These are phyloP conservation scores for Troides aeacus DNA, from an alignment of 2,888 invertebrate species.

Conservation along the genomic window DNA sequence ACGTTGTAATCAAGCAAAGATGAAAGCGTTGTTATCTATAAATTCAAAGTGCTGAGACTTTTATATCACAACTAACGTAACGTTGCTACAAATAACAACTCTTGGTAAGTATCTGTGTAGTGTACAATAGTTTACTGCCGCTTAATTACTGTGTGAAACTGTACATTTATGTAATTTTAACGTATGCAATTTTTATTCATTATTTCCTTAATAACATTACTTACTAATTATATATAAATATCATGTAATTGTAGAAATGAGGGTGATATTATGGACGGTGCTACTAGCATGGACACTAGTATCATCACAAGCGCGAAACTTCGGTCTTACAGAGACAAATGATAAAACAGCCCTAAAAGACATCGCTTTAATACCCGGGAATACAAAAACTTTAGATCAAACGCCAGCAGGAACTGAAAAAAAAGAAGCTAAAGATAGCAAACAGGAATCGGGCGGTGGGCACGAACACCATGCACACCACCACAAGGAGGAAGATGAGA, in stretches of 20 bases:
- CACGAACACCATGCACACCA: conserved; percentile 84
- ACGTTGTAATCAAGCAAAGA: conserved; percentile 68
- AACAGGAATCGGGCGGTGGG: conserved; percentile 84
- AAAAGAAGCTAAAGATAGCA: conserved; percentile 69
- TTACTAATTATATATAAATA: conserved; percentile 7
- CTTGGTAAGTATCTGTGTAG: conserved; percentile 43
- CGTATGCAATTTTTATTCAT: background rate
- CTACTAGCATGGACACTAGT: conserved; percentile 54
- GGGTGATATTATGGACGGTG: conserved; percentile 55
- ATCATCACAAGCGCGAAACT: conserved; percentile 56
- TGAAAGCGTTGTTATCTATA: conserved; percentile 75
- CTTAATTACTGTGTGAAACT: no score
- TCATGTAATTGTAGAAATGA: conserved; percentile 49
- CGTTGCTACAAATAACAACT: conserved; percentile 51
- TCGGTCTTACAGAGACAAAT: conserved; percentile 49
- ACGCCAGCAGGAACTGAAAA: conserved; percentile 75
- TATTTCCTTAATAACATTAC: background rate
- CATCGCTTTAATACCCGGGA: conserved; percentile 33
- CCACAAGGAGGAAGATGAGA: conserved; percentile 85
- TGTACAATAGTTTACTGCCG: no score
- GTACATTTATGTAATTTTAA: background rate
- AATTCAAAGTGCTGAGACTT: conserved; percentile 65
- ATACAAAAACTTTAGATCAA: conserved; percentile 52
- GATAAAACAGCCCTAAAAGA: conserved; percentile 35
- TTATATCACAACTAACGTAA: conserved; percentile 62